Evolutionary conservation across 2,888 invertebrate species (phyloP), one percentile per base, ranked within the genome.

Genomic region (Agonopterix arenella): DNA sequence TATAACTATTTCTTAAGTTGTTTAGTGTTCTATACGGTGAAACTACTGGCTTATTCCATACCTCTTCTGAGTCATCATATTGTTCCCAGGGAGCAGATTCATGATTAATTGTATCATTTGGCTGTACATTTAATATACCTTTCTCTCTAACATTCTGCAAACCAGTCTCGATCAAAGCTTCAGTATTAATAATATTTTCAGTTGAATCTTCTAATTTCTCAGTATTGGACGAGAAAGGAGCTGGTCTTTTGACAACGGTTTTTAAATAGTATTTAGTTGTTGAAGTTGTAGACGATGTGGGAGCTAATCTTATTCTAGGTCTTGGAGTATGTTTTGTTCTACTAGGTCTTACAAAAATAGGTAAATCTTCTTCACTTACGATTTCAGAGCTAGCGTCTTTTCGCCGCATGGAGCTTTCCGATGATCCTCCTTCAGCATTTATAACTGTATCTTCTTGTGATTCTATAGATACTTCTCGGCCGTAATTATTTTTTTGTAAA

Each of bases 11-110:
- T 55, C 55, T 89, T 69, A 28, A 91, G 68, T 55, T 85, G 90
- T 88, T 85, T 28, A 90, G 65, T 37, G 90, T 86, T 62, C 84
- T 88, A 54, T 88, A 91, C 0, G 91, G 90, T 0, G 91, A 91
- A 8, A 91, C 80, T 44, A 80, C 71, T 11, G 90, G 83, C 56
- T 84, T 77, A 41, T 83, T 80, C 61, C 78, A 84, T 48, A 49
- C 54, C 48, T 69, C 61, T 45, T 68, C 57, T 8, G 61, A 52
- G 42, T 56, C 61, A 47, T 65, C 55, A 49, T 58, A 57, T 47
- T 58, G 49, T 45, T 66, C 59, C 53, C 54, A 59, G 43, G 63
- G 60, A 2, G 60, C 52, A 11, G 54, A 57, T 47, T 67, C 64
- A 51, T 65, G 60, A 38, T 49, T 59, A n/a, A 56, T 43, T 8